Percentiles rank a stretch among this genome's conserved stretches.
phyloP scores from a whole-genome alignment of 2,113 vertebrate genomes.

The Rhinogobius similis region DNA sequence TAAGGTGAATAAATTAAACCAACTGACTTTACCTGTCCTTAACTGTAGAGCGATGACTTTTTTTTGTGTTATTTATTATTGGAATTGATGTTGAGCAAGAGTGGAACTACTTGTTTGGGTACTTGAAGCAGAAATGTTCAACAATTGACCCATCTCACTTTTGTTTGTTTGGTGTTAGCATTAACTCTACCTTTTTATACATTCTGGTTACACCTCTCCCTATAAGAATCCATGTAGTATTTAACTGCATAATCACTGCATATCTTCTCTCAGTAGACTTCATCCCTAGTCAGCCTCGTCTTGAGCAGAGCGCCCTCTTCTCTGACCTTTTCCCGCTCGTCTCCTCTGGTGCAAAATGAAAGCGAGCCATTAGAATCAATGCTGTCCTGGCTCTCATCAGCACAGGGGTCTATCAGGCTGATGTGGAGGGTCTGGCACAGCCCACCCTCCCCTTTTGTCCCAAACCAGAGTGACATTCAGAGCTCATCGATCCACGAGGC shows the following conservation, averaged over 20 bases:
- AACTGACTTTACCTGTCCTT: no score
- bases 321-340: slow-evolving; percentile 51
- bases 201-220: no score
- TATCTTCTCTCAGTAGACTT: neutral
- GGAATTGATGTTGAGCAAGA: no score
- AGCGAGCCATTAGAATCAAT: slow-evolving; percentile 55
- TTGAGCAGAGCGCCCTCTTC: slow-evolving; percentile 20
- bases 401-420: slow-evolving; percentile 29
- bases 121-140: no score
- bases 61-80: no score
- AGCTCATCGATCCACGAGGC: slow-evolving; percentile 55
- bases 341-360: slow-evolving; percentile 29
- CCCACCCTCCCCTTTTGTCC: slow-evolving; percentile 54
- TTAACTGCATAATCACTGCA: neutral
- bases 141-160: no score
- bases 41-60: no score
- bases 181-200: no score
- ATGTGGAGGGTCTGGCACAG: slow-evolving; percentile 42
- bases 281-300: neutral
- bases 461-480: slow-evolving; percentile 63
- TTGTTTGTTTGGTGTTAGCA: no score
- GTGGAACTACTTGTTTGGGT: no score
- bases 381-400: slow-evolving; percentile 31
- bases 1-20: no score
- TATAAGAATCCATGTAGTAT: neutral